Evolutionary conservation across 35 echinoderm and acorn worm genomes (phyloP), one percentile per base, ranked within the genome.

Genomic region (Diadema setosum): DNA sequence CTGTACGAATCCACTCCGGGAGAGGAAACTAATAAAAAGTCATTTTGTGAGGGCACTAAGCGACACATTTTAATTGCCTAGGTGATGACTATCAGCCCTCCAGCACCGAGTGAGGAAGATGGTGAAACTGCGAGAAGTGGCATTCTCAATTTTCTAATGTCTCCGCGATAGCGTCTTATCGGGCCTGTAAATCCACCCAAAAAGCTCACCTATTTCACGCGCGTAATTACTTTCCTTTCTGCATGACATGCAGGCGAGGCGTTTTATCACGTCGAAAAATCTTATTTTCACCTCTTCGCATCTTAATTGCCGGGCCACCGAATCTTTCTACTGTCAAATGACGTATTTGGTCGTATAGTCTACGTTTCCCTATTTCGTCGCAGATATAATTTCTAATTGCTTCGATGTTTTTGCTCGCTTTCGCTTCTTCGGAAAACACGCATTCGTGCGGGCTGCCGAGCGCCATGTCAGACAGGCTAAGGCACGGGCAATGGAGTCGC

Each of bases 211-310:
- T 78, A 78, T 78, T 78, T 78, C 40, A 78, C 73, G 73, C 73
- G 12, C 73, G 35, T 78, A 78, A 78, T 78, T 78, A 78, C 73
- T 78, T 78, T 78, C 73, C n/a, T 44, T 21, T 44, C 40, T 23
- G 73, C 33, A 9, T 44, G 34, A 36, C 37, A 6, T 16, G 73
- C 36, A 78, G 73, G 44, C 73, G 73, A 78, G 27, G 73, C 15
- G 73, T 78, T 78, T 78, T 78, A 78, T 78, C 73, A 78, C 73
- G 73, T 78, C 24, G 73, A 78, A 78, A 78, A 78, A 78, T 78
- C 73, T 78, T 78, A 44, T 78, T 78, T 78, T 78, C 73, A 78
- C 73, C 73, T 78, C 73, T 78, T 78, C 73, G 73, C 73, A 78
- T 78, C 73, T 78, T 78, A 78, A 78, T 78, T 78, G 73, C n/a